Evolutionary conservation across 2,797 vertebrate genomes (phyloP), one percentile per base, ranked within the genome.

Genomic region (Pipistrellus pygmaeus): DNA sequence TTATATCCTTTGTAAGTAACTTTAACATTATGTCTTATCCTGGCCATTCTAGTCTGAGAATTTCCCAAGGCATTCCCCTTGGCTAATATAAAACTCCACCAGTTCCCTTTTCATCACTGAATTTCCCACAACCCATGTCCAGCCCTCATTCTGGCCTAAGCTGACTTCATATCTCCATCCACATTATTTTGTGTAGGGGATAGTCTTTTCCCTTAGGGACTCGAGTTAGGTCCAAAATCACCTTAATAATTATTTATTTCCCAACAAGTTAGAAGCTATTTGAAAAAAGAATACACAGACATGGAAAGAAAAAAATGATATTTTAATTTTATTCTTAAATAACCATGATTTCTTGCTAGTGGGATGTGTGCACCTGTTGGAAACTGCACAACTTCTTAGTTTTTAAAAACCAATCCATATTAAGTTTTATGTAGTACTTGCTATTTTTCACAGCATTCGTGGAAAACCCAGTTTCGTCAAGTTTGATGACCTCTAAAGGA

Each of bases 281-380:
- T 80, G 30, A 30, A 66, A 78, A 91, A 88, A 41, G 17, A 71
- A 95, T 7, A 64, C 5, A 41, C 3, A n/a, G 55, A 71, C 62
- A 23, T 48, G 30, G 13, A n/a, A 91, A 78, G 46, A 48, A 75
- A 84, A 21, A 78, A 72, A 46, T 30, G 25, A 20, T 38, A 30
- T 30, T 77, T 44, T 66, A 9, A 80, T 81, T 93, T 53, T 32
- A 68, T 90, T 89, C 10, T 83, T 89, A 68, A 64, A 88, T 32
- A 91, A 51, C 27, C 6, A 55, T 1, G 13, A 38, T 78, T 85
- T 23, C 38, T 72, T 78, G 66, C 15, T 44, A 38, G 32, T 30
- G 32, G 38, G 53, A 76, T 73, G 12, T 35, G 9, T 60, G 6
- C 6, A 8, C n/a, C 18, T 96, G 51, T 64, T 60, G 51, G 68